Evolutionary conservation across 2,888 invertebrate species (phyloP).

Genomic region (Luffia ferchaultella): DNA sequence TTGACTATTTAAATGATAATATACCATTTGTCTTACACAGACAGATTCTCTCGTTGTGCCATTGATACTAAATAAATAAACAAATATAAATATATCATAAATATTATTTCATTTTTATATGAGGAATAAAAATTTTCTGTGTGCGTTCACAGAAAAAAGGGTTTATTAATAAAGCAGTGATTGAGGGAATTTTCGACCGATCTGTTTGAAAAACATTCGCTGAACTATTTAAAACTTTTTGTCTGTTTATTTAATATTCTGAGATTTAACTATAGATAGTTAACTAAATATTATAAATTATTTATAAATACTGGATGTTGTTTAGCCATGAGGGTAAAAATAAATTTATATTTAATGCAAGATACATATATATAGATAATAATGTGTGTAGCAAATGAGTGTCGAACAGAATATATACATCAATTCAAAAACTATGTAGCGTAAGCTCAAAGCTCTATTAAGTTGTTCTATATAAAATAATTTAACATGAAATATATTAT

Average conservation of each 20-base stretch:
- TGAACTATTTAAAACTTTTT: too few relatives aligned
- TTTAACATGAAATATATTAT: background rate
- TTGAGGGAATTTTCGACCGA: background rate
- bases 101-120: too few relatives aligned
- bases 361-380: background rate
- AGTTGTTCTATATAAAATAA: background rate
- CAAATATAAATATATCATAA: too few relatives aligned
- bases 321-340: too few relatives aligned
- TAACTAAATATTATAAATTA: background rate
- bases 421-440: background rate
- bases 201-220: background rate
- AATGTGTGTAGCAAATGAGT: background rate
- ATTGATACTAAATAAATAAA: too few relatives aligned
- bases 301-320: background rate
- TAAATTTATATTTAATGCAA: too few relatives aligned
- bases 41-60: too few relatives aligned
- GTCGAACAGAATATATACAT: background rate
- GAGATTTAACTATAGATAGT: background rate
- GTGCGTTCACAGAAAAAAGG: background rate
- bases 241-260: too few relatives aligned
- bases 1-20: too few relatives aligned
- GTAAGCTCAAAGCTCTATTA: background rate
- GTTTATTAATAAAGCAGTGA: background rate
- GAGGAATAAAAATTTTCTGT: too few relatives aligned
- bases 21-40: too few relatives aligned